Evolutionary conservation across 1,140 invertebrate genomes (phyloP), one percentile per base, ranked within the genome.

Genomic region (Copidosoma floridanum): DNA sequence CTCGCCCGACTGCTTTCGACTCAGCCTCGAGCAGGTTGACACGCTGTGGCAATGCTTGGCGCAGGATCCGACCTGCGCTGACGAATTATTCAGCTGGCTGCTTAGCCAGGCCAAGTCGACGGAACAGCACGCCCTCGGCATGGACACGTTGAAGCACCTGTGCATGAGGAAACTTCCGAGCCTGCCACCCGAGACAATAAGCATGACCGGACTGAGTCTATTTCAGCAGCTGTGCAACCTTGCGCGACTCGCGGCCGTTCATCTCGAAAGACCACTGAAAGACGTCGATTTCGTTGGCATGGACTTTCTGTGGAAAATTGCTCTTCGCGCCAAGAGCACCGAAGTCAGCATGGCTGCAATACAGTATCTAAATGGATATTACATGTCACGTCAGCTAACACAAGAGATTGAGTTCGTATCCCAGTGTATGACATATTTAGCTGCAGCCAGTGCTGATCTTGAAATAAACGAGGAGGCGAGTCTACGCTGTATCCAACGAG

Each of bases 271-370:
- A 63, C 72, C 78, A 54, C 65, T 80, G 27, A 66, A 72, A 14
- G 78, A 80, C 18, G 76, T 78, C 0, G 82, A 82, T 54, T 79
- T 77, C 1, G 84, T 91, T 24, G 93, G 92, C 12, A 95, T 96
- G 89, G 90, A 94, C 77, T 93, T 96, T 70, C 78, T 97, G 18
- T 97, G 94, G 94, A 91, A 90, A 73, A 95, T 97, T 62, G 94
- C 94, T 1, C 77, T 97, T 0, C 82, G 89, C 63, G 93, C 93
- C 1, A 89, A 89, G 61, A 95, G 90, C 73, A 94, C 92, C 37
- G 93, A 97, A 75, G 94, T 97, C 0, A 95, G 92, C 61, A 89
- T 95, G 86, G 89, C 93, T 5, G 93, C 94, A 1, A 97, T 96
- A 58, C 92, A 96, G 71, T 94, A 94, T 72, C 81, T 97, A 29